These are phyloP conservation scores for Atractosteus spatula DNA, from an alignment of 2,113 vertebrate species.

Conservation along the genomic window DNA sequence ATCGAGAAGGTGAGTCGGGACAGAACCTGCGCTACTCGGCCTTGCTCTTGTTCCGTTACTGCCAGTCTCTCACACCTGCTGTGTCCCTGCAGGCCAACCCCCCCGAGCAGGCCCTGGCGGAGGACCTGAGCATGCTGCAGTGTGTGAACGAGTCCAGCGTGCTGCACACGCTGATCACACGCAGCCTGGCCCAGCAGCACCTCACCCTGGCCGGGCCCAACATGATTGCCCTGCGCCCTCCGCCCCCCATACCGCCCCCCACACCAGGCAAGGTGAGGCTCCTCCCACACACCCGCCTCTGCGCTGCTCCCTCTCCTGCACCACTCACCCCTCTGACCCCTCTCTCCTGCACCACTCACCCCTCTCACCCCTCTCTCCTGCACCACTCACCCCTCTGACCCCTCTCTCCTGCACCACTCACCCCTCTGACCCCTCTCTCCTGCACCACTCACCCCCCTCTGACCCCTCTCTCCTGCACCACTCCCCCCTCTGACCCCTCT, in stretches of 20 bases:
- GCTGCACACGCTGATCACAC: conserved; percentile 72
- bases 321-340: background rate
- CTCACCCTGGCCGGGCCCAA: conserved; percentile 73
- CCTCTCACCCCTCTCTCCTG: background rate
- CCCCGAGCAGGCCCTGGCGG: conserved; percentile 70
- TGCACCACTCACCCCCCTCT: background rate
- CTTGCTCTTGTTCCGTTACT: too few relatives aligned
- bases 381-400: background rate
- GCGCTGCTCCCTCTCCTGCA: background rate
- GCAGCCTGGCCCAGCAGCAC: conserved; percentile 62
- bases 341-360: background rate
- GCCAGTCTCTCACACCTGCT: background rate
- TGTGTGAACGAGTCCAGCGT: conserved; percentile 78
- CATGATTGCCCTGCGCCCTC: conserved; percentile 63
- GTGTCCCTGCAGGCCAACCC: conserved; percentile 74
- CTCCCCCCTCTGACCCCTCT: background rate
- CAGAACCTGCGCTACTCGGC: background rate
- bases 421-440: background rate
- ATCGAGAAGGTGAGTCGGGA: conserved; percentile 72
- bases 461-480: background rate
- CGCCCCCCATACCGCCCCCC: conserved; percentile 22
- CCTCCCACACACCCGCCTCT: background rate
- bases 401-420: conserved; percentile 29
- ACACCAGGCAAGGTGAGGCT: conserved; percentile 63
- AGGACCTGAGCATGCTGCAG: conserved; percentile 78